These are phyloP conservation scores for Muscidifurax raptorellus DNA, from an alignment of 1,140 invertebrate species.

Conservation along the genomic window DNA sequence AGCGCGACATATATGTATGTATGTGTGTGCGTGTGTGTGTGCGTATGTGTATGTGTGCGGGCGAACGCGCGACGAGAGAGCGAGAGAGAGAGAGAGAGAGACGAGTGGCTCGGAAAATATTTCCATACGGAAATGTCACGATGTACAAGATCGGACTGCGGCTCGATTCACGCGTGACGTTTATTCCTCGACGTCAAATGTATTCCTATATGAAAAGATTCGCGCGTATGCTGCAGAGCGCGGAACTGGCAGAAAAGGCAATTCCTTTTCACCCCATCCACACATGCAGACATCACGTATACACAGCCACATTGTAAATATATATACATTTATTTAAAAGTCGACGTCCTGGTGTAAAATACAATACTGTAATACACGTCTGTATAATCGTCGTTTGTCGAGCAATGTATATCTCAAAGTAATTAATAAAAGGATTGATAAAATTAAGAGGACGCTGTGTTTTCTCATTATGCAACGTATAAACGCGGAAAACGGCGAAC, in stretches of 20 bases:
- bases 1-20: neutral
- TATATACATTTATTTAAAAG: constrained; percentile 54
- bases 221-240: neutral
- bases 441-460: constrained; percentile 11
- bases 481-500: neutral
- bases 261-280: neutral
- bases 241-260: constrained; percentile 32
- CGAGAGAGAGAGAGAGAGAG: neutral
- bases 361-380: constrained; percentile 70
- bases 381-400: constrained; percentile 73
- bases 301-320: constrained; percentile 51
- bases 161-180: constrained; percentile 43
- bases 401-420: constrained; percentile 74
- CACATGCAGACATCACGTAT: neutral
- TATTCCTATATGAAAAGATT: constrained; percentile 50
- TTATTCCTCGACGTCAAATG: constrained; percentile 48
- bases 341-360: constrained; percentile 66
- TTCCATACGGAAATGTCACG: constrained; percentile 37
- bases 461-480: neutral
- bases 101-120: constrained; percentile 42
- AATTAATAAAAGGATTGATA: constrained; percentile 65
- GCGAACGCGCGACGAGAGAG: neutral
- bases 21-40: constrained; percentile 5
- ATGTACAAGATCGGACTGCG: constrained; percentile 33
- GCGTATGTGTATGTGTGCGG: constrained; percentile 12